Conservation (phyloP, 37 sponge, comb jelly and placozoan genomes). For the Theonella swinhoei region DNA sequence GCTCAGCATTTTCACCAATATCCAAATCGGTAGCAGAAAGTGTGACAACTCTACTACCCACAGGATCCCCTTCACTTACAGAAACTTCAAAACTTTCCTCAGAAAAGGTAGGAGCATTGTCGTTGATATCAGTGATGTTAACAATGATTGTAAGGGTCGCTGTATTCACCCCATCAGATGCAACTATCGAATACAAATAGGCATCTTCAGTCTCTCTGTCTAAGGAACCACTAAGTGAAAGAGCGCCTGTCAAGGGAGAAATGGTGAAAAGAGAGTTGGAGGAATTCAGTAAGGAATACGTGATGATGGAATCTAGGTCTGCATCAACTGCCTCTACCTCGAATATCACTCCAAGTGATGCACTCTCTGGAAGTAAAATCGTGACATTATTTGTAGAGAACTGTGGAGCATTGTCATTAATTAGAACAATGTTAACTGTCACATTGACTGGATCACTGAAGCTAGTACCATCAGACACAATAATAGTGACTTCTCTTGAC, state of each 20-base stretch:
- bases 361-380: constrained; percentile 10
- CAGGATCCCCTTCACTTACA: constrained; percentile 36
- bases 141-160: constrained; percentile 10
- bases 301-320: constrained; percentile 48
- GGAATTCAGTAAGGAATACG: constrained; percentile 4
- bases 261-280: constrained; percentile 15
- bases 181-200: constrained; percentile 24
- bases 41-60: constrained; percentile 3
- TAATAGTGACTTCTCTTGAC: constrained; percentile 29
- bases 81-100: background rate
- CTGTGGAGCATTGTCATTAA: constrained; percentile 41
- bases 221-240: constrained; percentile 17
- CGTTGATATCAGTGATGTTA: constrained; percentile 46
- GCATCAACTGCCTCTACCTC: constrained; percentile 37
- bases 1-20: constrained; percentile 40
- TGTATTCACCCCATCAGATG: constrained; percentile 40
- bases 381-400: background rate
- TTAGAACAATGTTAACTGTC: background rate
- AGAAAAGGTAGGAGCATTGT: constrained; percentile 44
- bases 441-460: constrained; percentile 3
- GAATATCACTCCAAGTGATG: constrained; percentile 14
- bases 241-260: constrained; percentile 5
- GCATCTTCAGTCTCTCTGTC: constrained; percentile 24
- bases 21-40: constrained; percentile 59
- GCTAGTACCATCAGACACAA: constrained; percentile 44